Evolutionary conservation across 2,113 vertebrate genomes (phyloP), one percentile per base, ranked within the genome.

Genomic region (Pangasianodon hypophthalmus): DNA sequence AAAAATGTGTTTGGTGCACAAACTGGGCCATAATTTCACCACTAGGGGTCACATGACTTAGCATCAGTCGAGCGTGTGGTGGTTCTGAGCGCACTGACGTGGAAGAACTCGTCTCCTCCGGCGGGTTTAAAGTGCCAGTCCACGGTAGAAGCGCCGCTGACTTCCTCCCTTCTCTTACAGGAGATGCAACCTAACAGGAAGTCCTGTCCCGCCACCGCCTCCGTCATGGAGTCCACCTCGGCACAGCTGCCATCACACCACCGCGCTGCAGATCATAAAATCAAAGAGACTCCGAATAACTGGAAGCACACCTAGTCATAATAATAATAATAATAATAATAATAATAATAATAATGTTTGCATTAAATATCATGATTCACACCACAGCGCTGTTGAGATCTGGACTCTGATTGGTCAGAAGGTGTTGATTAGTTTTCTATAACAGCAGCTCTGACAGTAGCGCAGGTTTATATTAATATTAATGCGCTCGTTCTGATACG

Each of bases 171-270:
- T 24, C 52, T 96, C 90, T 98, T 98, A 90, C 98, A 98, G 60
- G 97, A 98, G 93, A 98, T 98, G 91, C 98, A 98, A 21, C 96
- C 95, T 90, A 98, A 93, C 90, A 95, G 92, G 93, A 98, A 97
- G 56, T 93, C 91, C 7, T 82, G 1, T 26, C 97, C 97, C 0
- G 92, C 94, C 81, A 97, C 97, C 0, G 98, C 97, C 91, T 98
- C 97, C 0, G 97, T 97, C 90, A 96, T 85, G 0, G 98, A 97
- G 41, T 97, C 97, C 89, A 98, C 98, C 94, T 98, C 98, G 1
- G 97, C 95, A 67, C 98, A 98, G 90, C 96, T 97, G 1, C 93
- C 95, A 1, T 92, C 90, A 89, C 94, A 95, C 14, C 29, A n/a
- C 19, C 18, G 7, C 26, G 1, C 54, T 14, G 48, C 2, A 24